Percentiles rank a stretch among this genome's conserved stretches.
Conservation (phyloP, 2,113 vertebrate genomes). For the Tetrax tetrax region DNA sequence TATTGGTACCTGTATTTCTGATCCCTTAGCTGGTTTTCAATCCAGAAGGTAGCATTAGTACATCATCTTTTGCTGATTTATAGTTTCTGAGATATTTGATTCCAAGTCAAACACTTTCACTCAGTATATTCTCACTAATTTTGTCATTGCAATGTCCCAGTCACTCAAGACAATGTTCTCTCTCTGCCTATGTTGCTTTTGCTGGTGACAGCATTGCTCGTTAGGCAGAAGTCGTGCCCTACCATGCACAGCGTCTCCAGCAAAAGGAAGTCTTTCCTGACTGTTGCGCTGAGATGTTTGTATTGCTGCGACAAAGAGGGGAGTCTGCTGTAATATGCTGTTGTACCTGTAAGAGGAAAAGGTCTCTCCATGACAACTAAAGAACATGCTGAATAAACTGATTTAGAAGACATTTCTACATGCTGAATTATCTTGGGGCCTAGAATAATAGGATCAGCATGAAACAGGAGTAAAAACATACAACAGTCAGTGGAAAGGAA, state of each 20-base stretch:
- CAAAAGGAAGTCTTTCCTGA: background rate
- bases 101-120: background rate
- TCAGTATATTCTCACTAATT: background rate
- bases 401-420: background rate
- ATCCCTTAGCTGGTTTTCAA: background rate
- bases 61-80: background rate
- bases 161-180: rapidly evolving
- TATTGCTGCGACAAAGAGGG: background rate
- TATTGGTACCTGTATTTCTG: background rate
- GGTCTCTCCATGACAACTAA: background rate
- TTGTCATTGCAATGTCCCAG: background rate
- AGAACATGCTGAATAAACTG: rapidly evolving
- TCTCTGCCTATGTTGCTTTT: background rate
- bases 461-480: background rate
- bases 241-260: background rate
- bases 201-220: rapidly evolving
- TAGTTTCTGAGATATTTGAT: background rate
- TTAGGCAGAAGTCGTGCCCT: background rate
- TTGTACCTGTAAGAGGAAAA: background rate
- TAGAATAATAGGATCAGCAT: background rate
- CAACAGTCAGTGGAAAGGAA: background rate
- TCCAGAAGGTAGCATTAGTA: background rate
- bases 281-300: background rate
- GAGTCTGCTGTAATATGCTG: background rate
- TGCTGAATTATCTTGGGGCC: background rate